Percentiles rank a stretch among this genome's conserved stretches.
Evolutionary conservation across 2,888 invertebrate species (phyloP).

Genomic region (Salpingus planirostris): DNA sequence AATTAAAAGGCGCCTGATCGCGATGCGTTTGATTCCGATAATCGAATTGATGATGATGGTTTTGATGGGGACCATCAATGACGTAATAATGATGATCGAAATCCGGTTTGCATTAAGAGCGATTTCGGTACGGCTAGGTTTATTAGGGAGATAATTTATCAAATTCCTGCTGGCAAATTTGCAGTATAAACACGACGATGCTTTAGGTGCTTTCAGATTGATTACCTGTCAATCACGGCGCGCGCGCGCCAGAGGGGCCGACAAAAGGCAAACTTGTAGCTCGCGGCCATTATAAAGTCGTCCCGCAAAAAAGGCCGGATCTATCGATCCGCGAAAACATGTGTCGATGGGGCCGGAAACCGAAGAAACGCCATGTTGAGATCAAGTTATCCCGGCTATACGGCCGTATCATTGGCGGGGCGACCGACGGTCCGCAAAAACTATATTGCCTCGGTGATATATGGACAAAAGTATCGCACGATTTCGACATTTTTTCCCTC

Average conservation of each 20-base stretch:
- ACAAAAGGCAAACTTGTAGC: constrained; percentile 3
- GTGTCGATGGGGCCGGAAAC: constrained; percentile 10
- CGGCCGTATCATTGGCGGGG: constrained; percentile 23
- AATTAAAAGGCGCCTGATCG: no score
- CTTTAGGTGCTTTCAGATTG: constrained; percentile 6
- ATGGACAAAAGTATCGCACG: constrained; percentile 25
- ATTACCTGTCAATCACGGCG: constrained; percentile 9
- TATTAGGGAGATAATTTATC: constrained; percentile 11
- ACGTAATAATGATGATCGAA: no score
- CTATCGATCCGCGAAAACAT: constrained; percentile 10
- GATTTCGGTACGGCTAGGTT: constrained; percentile 2
- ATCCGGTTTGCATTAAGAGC: no score
- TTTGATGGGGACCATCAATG: no score
- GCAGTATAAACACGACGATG: constrained; percentile 7
- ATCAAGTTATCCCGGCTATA: constrained; percentile 18
- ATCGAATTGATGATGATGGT: no score
- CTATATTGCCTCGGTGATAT: constrained; percentile 27
- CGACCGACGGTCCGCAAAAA: constrained; percentile 25
- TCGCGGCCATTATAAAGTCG: constrained; percentile 2
- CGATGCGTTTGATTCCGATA: no score
- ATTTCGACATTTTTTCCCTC: no score
- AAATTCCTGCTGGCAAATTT: constrained; percentile 9
- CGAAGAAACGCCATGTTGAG: constrained; percentile 18
- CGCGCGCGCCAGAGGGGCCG: no score
- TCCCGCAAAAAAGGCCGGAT: constrained; percentile 2